Evolutionary conservation across 1,140 invertebrate species (phyloP).

Genomic region (Drosophila auraria): DNA sequence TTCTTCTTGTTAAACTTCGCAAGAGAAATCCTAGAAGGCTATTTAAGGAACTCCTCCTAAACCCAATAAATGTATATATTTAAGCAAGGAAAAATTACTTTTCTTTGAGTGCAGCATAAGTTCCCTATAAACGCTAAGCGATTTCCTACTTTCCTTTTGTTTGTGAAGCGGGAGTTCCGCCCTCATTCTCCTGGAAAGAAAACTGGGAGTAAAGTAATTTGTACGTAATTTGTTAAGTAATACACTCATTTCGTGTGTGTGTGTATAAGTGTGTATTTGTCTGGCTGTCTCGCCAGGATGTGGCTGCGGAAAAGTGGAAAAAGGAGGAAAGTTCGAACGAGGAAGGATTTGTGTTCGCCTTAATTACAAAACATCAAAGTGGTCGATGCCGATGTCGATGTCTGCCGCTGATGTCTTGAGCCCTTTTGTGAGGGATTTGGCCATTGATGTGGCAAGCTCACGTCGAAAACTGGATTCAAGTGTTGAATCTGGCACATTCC

Average conservation of each 20-base stretch:
- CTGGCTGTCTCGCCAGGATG: slow-evolving; percentile 73
- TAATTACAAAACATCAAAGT: slow-evolving; percentile 82
- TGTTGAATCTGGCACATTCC: slow-evolving; percentile 46
- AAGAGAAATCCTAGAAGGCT: no score
- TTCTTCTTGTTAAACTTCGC: no score
- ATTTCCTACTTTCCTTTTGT: slow-evolving; percentile 58
- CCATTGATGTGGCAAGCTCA: slow-evolving; percentile 44
- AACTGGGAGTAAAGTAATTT: slow-evolving; percentile 74
- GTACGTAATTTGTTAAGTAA: slow-evolving; percentile 84
- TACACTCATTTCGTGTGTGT: slow-evolving; percentile 39
- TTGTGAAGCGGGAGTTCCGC: neutral
- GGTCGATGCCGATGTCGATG: slow-evolving; percentile 22
- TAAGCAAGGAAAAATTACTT: no score
- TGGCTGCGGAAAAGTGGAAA: slow-evolving; percentile 39
- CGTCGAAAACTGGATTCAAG: slow-evolving; percentile 35
- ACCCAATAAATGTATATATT: neutral
- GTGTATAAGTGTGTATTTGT: slow-evolving; percentile 48
- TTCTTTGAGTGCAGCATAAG: slow-evolving; percentile 9
- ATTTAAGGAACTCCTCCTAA: neutral
- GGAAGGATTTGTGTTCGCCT: slow-evolving; percentile 52
- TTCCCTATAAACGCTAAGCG: slow-evolving; percentile 73
- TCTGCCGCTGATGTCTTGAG: slow-evolving; percentile 40
- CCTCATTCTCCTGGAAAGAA: neutral
- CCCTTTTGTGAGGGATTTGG: slow-evolving; percentile 42
- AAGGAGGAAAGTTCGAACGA: slow-evolving; percentile 46